Evolutionary conservation across 2,113 vertebrate species (phyloP), one percentile per base, ranked within the genome.

Genomic region (Pleuronectes platessa): DNA sequence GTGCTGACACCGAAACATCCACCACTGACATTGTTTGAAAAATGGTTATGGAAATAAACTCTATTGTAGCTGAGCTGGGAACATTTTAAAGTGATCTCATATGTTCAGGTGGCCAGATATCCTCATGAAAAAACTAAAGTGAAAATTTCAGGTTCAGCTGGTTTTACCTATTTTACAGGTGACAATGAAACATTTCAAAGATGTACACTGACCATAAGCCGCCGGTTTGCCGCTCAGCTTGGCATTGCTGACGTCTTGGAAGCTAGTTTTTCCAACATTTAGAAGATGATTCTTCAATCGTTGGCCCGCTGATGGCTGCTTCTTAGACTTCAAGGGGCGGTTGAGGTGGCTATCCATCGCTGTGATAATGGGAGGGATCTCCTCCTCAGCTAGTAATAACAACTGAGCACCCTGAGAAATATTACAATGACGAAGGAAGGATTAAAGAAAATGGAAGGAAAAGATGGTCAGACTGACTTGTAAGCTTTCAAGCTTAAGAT

Each of bases 181-280:
- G 24, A 24, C 24, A 24, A 2, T 24, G 24, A 24, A 24, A 27
- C 31, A 35, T 35, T 35, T 35, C 7, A 35, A 35, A 51, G 11
- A 20, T 51, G 17, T 58, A 24, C 6, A 81, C 78, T 73, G 87
- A 98, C 97, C 97, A 94, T 99, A 97, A 66, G 97, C 97, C 80
- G 98, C 96, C 21, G 97, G 93, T 90, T 96, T 98, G 67, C 96
- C 94, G 20, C 97, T 69, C 4, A 98, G 91, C 88, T 97, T 98
- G 26, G 95, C 92, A 61, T 97, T 94, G 0, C 85, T 88, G 31
- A 77, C 93, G 71, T 95, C 95, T 51, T 94, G 92, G 59, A 94
- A 89, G 40, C 96, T 96, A 0, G 90, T 49, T 69, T 92, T 94
- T 3, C 93, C 94, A 3, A 95, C 90, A 8, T 95, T 96, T 0